Conservation (phyloP, 1,140 invertebrate species). For the Arion vulgaris region DNA sequence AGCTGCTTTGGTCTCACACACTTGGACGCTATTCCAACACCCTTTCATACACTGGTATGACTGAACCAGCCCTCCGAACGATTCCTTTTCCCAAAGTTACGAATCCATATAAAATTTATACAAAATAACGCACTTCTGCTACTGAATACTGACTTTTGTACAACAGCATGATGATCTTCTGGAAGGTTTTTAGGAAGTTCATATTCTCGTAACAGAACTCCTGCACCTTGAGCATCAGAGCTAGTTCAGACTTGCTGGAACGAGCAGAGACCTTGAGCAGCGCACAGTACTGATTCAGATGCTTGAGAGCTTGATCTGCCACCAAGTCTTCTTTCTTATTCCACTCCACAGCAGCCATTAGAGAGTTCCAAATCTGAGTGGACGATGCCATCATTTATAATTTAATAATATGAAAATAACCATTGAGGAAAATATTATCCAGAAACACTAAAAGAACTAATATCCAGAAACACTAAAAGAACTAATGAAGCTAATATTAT, state of each 20-base stretch:
- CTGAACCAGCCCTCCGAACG: too few relatives aligned
- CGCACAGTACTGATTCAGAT: conserved; percentile 87
- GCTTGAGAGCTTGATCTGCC: conserved; percentile 93
- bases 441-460: too few relatives aligned
- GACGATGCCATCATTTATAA: background rate
- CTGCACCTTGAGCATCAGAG: conserved; percentile 91
- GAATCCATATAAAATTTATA: too few relatives aligned
- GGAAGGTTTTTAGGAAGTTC: conserved; percentile 98
- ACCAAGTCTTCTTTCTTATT: conserved; percentile 98
- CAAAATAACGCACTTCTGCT: too few relatives aligned
- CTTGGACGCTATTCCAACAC: too few relatives aligned
- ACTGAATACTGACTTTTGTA: conserved; percentile 90
- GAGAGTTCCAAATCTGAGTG: conserved; percentile 87
- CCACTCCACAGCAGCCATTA: conserved; percentile 96
- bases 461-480: background rate
- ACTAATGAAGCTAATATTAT: background rate
- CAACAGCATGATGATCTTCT: conserved; percentile 95
- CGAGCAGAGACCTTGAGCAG: conserved; percentile 88
- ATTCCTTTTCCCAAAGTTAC: too few relatives aligned
- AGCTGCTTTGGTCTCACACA: too few relatives aligned
- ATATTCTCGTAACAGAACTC: conserved; percentile 99
- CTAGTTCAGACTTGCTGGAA: conserved; percentile 87
- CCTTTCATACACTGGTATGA: too few relatives aligned
- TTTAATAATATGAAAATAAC: background rate
- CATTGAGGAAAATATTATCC: too few relatives aligned